phyloP scores from a whole-genome alignment of 2,113 vertebrate species.

The Peromyscus leucopus region DNA sequence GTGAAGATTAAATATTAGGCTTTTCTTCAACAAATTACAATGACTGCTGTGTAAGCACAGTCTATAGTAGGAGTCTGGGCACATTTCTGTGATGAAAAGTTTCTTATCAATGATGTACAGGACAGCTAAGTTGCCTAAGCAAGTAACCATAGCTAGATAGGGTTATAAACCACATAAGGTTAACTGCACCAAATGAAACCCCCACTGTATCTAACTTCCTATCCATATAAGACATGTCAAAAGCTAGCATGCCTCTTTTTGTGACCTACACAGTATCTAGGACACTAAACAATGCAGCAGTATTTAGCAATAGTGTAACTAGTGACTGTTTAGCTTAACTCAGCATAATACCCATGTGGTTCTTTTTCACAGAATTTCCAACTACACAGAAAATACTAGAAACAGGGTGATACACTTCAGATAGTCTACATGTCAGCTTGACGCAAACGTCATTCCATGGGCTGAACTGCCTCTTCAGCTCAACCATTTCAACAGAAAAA shows the following conservation, averaged over 20 bases:
- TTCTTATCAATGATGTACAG: background rate
- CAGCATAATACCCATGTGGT: background rate
- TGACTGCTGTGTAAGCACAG: background rate
- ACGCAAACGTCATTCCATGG: background rate
- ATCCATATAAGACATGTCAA: background rate
- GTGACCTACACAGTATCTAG: background rate
- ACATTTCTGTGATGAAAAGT: background rate
- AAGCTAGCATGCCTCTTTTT: constrained; percentile 21
- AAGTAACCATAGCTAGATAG: background rate
- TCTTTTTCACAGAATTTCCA: background rate
- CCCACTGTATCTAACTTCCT: background rate
- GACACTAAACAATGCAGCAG: background rate
- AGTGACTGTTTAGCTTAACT: background rate
- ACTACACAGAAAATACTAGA: background rate
- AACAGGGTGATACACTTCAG: background rate
- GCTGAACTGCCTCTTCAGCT: background rate
- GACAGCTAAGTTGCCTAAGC: background rate
- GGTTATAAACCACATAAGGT: background rate
- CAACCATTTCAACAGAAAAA: background rate
- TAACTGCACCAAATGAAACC: background rate
- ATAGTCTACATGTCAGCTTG: background rate
- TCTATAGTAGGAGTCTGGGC: background rate
- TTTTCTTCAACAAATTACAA: constrained; percentile 36
- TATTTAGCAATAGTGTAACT: background rate
- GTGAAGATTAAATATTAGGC: background rate